Conservation (phyloP, 2,797 vertebrate genomes). For the Phrynocephalus guinanensis region DNA sequence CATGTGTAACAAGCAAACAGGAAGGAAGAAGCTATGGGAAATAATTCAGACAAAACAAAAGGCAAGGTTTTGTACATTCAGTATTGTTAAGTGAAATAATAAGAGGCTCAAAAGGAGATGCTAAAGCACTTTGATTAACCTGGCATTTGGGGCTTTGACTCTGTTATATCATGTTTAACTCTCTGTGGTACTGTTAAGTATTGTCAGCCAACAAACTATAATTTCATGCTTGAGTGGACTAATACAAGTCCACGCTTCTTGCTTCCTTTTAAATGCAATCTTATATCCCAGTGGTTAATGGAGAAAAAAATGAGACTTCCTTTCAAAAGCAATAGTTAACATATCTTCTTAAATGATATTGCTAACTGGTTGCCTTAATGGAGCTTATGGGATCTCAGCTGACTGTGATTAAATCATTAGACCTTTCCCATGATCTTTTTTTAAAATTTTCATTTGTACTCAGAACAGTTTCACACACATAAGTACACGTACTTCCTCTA, state of each 20-base stretch:
- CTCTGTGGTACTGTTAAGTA: conserved; percentile 60
- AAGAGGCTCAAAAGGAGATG: conserved; percentile 56
- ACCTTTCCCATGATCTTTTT: conserved; percentile 22
- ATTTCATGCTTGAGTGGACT: conserved; percentile 69
- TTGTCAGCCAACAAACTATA: conserved; percentile 67
- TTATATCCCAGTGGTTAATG: conserved; percentile 1
- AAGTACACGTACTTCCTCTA: not conserved
- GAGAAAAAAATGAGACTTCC: not conserved
- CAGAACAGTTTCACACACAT: not conserved
- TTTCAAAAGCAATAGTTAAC: conserved; percentile 31
- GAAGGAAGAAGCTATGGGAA: conserved; percentile 50
- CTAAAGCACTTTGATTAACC: conserved; percentile 66
- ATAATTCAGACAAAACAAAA: conserved; percentile 33
- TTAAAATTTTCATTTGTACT: not conserved
- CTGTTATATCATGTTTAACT: conserved; percentile 50
- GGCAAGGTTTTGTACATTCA: conserved; percentile 45
- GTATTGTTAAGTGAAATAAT: conserved; percentile 65
- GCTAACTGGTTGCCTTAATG: conserved; percentile 3
- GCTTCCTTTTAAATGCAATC: conserved; percentile 41
- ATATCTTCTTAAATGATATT: conserved; percentile 25
- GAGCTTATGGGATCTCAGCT: not conserved
- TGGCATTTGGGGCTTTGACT: conserved; percentile 4
- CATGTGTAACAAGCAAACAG: conserved; percentile 28
- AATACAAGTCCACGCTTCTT: conserved; percentile 54
- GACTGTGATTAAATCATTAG: not conserved